Conservation (phyloP, 2,888 invertebrate species). For the Eubasilissa splendida region DNA sequence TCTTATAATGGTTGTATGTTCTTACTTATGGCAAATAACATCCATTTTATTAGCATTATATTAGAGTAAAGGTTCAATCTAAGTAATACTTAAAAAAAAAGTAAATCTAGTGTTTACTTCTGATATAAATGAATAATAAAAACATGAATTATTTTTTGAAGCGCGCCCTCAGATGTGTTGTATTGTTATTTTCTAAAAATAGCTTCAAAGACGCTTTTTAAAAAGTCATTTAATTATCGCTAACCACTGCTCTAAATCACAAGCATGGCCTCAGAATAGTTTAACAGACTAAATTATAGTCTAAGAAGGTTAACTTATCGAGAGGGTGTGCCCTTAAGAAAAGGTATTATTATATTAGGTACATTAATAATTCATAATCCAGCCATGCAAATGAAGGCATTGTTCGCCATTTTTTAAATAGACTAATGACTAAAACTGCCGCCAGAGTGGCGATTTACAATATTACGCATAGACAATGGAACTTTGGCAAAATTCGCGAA, state of each 20-base stretch:
- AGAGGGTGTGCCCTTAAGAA: conserved; percentile 14
- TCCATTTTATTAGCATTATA: too few species aligned
- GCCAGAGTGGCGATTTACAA: neutral
- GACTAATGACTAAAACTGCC: conserved; percentile 10
- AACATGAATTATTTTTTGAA: too few species aligned
- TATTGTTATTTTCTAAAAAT: neutral
- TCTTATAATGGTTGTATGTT: too few species aligned
- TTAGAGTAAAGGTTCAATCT: too few species aligned
- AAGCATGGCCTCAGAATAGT: too few species aligned
- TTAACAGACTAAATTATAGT: too few species aligned
- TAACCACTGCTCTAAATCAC: too few species aligned
- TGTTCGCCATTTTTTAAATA: conserved; percentile 4
- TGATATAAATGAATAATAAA: too few species aligned
- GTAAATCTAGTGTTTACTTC: too few species aligned
- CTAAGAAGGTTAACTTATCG: neutral
- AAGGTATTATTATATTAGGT: neutral
- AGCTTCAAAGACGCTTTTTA: neutral
- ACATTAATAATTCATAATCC: neutral
- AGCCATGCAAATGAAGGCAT: conserved; percentile 12
- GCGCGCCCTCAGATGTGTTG: too few species aligned
- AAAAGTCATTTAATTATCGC: neutral
- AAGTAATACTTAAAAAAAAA: too few species aligned
- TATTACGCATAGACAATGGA: conserved; percentile 26
- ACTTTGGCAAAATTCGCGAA: neutral
- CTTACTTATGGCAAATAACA: too few species aligned